phyloP scores from a whole-genome alignment of 1,140 invertebrate genomes.

The Pentalonia nigronervosa region DNA sequence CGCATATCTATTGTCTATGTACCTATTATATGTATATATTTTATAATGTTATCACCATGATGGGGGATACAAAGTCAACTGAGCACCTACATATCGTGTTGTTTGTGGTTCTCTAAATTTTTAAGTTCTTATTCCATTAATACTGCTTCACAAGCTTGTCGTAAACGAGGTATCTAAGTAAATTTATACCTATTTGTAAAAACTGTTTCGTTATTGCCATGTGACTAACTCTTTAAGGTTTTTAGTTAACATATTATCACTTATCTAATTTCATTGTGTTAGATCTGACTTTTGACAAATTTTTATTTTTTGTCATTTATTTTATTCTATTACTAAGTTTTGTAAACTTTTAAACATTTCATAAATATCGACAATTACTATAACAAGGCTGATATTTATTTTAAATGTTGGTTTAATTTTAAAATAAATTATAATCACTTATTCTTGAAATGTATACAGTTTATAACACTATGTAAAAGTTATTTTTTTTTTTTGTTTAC shows the following conservation, averaged over 20 bases:
- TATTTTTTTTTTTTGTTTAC: neutral
- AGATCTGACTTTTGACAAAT: neutral
- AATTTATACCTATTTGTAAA: neutral
- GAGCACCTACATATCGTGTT: too few relatives aligned
- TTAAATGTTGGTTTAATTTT: neutral
- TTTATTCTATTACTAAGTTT: neutral
- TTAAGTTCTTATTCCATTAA: too few relatives aligned
- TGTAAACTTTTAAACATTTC: neutral
- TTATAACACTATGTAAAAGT: neutral
- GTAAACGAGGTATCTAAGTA: neutral
- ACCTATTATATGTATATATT: neutral
- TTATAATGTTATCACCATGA: neutral
- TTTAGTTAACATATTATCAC: neutral
- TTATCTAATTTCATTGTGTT: neutral
- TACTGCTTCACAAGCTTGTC: neutral
- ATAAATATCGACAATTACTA: conserved; percentile 10
- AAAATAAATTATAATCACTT: neutral
- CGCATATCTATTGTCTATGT: neutral
- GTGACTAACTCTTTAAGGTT: neutral
- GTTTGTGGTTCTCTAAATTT: too few relatives aligned
- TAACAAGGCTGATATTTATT: conserved; percentile 16
- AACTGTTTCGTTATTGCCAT: neutral
- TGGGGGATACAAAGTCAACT: neutral
- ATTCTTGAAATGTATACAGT: neutral
- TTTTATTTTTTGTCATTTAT: neutral